These are phyloP conservation scores for Philopotamus ludificatus DNA, from an alignment of 1,140 invertebrate species.

Conservation along the genomic window DNA sequence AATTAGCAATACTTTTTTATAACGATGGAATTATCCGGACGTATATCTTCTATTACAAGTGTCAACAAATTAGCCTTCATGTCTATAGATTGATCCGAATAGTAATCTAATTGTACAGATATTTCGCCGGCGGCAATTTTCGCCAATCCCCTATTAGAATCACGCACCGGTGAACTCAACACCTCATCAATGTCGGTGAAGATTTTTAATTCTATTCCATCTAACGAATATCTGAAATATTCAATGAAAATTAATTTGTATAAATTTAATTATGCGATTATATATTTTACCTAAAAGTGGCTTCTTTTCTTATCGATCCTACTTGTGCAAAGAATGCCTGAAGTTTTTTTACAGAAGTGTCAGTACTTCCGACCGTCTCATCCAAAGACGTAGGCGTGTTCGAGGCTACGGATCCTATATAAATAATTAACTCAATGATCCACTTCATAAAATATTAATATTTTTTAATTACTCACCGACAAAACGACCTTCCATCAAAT, in stretches of 20 bases:
- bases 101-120: constrained; percentile 62
- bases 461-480: constrained; percentile 44
- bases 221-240: constrained; percentile 60
- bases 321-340: constrained; percentile 73
- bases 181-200: constrained; percentile 75
- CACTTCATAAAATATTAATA: neutral
- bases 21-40: constrained; percentile 62
- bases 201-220: constrained; percentile 67
- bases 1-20: constrained; percentile 61
- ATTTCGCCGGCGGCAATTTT: constrained; percentile 72
- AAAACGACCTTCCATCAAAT: constrained; percentile 54
- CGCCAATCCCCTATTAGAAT: constrained; percentile 70
- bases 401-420: constrained; percentile 42
- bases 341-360: constrained; percentile 66
- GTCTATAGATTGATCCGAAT: constrained; percentile 69
- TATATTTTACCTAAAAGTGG: constrained; percentile 48
- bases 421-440: constrained; percentile 4
- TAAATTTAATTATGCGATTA: neutral
- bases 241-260: constrained; percentile 1
- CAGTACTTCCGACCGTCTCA: constrained; percentile 52
- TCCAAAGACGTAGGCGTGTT: constrained; percentile 35
- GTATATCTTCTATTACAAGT: constrained; percentile 69
- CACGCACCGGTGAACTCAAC: constrained; percentile 71
- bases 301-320: constrained; percentile 63
- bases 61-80: constrained; percentile 71